Percentiles rank a stretch among this genome's conserved stretches.
phyloP scores from a whole-genome alignment of 2,113 vertebrate species.

The Halichoeres trimaculatus region DNA sequence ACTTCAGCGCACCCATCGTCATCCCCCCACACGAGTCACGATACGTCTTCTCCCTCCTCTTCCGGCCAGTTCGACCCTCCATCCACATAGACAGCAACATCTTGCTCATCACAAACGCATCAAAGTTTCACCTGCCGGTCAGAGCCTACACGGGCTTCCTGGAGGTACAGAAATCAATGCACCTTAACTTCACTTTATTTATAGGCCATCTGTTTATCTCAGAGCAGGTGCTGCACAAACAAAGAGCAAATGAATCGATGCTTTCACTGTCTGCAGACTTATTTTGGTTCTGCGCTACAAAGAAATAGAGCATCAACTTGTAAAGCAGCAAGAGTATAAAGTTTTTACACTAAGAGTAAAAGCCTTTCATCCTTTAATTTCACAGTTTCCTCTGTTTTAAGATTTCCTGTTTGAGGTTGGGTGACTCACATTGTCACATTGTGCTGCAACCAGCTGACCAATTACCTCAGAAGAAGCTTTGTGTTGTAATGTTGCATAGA shows the following conservation, averaged over 20 bases:
- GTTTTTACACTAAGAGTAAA: background rate
- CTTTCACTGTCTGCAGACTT: background rate
- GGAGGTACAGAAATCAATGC: conserved; percentile 84
- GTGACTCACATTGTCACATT: too few relatives aligned
- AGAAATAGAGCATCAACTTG: background rate
- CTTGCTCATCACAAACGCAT: conserved; percentile 96
- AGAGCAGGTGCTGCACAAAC: too few relatives aligned
- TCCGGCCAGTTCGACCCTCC: conserved; percentile 93
- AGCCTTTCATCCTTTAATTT: background rate
- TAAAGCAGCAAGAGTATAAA: background rate
- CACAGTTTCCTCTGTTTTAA: too few relatives aligned
- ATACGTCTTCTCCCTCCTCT: conserved; percentile 94
- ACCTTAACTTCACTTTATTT: too few relatives aligned
- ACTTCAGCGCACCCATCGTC: conserved; percentile 93
- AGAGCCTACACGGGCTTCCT: conserved; percentile 97
- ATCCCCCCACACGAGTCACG: conserved; percentile 92
- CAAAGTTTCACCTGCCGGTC: conserved; percentile 97
- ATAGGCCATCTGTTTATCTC: background rate
- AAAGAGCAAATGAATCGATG: background rate
- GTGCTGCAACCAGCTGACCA: too few relatives aligned
- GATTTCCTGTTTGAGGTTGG: too few relatives aligned
- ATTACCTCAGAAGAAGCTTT: too few relatives aligned
- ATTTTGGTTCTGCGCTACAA: background rate
- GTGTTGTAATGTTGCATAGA: too few relatives aligned
- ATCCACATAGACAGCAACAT: conserved; percentile 97